Evolutionary conservation across 1,140 invertebrate species (phyloP).

Genomic region (Aphidius gifuensis): DNA sequence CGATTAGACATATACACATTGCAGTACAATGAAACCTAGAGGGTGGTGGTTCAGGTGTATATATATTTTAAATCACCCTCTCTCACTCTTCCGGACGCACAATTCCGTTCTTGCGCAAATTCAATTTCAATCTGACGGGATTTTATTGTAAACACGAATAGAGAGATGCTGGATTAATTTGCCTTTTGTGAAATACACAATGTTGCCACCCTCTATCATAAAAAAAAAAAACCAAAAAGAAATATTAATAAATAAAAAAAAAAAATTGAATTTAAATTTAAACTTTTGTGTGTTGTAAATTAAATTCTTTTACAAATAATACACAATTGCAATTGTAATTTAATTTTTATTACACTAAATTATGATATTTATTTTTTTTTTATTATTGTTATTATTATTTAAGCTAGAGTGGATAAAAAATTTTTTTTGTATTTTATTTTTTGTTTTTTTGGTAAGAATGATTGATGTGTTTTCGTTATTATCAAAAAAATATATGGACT

Average conservation of each 20-base stretch:
- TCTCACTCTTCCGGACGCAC: conserved; percentile 3
- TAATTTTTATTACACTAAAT: no score
- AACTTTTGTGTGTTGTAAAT: not conserved
- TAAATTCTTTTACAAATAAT: no score
- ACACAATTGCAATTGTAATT: no score
- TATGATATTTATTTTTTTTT: no score
- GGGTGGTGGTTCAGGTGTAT: conserved; percentile 11
- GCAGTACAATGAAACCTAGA: conserved; percentile 1
- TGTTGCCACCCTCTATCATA: not conserved
- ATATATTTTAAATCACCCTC: not conserved
- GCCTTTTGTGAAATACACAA: conserved; percentile 15
- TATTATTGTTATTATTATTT: no score
- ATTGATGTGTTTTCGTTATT: no score
- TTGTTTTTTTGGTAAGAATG: not conserved
- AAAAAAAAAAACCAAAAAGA: no score
- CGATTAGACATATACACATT: conserved; percentile 18
- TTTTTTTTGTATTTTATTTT: not conserved
- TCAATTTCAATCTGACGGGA: conserved; percentile 16
- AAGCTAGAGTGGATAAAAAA: no score
- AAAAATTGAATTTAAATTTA: conserved; percentile 1
- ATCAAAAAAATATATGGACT: not conserved
- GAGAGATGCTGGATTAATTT: conserved; percentile 17
- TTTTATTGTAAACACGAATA: conserved; percentile 21
- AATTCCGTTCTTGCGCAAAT: conserved; percentile 19
- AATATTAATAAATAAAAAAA: conserved; percentile 1